These are phyloP conservation scores for Hydractinia echinata DNA, from an alignment of 30 jellyfish, hydroid and myxozoan genomes.

Conservation along the genomic window DNA sequence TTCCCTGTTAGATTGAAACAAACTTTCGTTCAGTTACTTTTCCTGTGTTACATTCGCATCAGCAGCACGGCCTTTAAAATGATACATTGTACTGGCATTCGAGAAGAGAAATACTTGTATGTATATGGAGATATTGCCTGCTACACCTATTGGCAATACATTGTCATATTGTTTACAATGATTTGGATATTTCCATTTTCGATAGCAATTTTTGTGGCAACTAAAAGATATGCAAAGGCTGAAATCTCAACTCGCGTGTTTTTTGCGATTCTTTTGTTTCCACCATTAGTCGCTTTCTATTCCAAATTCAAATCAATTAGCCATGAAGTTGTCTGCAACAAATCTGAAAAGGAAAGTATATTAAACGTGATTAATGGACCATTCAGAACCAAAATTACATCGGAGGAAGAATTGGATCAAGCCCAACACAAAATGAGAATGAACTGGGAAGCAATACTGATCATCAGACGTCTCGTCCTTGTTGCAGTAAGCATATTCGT, in stretches of 20 bases:
- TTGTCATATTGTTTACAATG: not conserved
- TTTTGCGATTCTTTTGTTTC: not conserved
- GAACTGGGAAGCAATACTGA: conserved; percentile 1
- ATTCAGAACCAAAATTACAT: not conserved
- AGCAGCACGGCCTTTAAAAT: not conserved
- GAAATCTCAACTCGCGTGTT: not conserved
- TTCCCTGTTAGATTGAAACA: not conserved
- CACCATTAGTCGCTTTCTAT: not conserved
- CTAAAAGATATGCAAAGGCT: not conserved
- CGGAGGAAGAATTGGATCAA: not conserved
- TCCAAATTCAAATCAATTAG: not conserved
- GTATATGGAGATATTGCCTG: not conserved
- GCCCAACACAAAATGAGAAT: not conserved
- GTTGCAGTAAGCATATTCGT: not conserved
- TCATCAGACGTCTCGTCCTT: not conserved
- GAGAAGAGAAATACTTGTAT: not conserved
- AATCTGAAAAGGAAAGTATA: not conserved
- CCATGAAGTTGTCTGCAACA: too few relatives aligned
- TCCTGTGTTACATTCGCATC: not conserved
- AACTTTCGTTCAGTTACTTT: not conserved
- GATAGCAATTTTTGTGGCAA: not conserved
- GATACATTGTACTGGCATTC: not conserved
- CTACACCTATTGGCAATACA: conserved; percentile 1
- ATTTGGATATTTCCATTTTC: not conserved
- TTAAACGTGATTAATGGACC: not conserved